A percentile compares a stretch with the other conserved stretches of the same genome.
phyloP scores from a whole-genome alignment of 2,113 vertebrate species.

The Cochlearius cochlearius region DNA sequence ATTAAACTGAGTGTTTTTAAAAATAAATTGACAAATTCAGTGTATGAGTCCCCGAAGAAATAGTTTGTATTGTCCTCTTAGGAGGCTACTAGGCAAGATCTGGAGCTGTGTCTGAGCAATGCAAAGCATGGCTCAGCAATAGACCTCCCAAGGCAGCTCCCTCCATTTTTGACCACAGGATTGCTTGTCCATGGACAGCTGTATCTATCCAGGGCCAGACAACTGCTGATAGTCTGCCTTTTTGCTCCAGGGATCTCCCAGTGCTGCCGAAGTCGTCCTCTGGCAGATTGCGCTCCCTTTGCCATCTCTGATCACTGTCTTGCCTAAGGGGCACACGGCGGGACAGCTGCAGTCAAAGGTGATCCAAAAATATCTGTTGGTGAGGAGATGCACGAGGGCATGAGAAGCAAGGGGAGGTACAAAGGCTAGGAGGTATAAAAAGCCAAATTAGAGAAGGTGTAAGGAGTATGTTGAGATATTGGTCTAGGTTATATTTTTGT shows the following conservation, averaged over 20 bases:
- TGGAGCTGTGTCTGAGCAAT: background rate
- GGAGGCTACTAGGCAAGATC: background rate
- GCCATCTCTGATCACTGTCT: background rate
- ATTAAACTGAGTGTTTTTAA: background rate
- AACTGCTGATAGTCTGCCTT: background rate
- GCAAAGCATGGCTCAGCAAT: background rate
- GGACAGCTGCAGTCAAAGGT: background rate
- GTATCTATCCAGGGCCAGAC: background rate
- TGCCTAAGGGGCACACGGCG: background rate
- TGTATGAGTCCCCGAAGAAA: background rate
- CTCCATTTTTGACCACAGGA: background rate
- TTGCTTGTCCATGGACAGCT: background rate
- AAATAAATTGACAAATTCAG: background rate
- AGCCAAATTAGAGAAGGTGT: background rate
- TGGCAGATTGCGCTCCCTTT: background rate
- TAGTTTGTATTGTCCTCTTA: background rate
- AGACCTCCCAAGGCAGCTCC: background rate
- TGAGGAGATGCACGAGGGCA: background rate
- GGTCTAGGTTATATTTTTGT: background rate
- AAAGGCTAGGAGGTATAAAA: background rate
- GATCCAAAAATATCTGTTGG: background rate
- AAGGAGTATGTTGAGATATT: background rate
- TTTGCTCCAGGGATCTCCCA: background rate
- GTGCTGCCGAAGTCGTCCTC: background rate
- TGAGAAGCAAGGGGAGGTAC: background rate